Base-by-base conservation (phyloP, 2,797 vertebrate genomes). In the Lacerta viridis region DNA sequence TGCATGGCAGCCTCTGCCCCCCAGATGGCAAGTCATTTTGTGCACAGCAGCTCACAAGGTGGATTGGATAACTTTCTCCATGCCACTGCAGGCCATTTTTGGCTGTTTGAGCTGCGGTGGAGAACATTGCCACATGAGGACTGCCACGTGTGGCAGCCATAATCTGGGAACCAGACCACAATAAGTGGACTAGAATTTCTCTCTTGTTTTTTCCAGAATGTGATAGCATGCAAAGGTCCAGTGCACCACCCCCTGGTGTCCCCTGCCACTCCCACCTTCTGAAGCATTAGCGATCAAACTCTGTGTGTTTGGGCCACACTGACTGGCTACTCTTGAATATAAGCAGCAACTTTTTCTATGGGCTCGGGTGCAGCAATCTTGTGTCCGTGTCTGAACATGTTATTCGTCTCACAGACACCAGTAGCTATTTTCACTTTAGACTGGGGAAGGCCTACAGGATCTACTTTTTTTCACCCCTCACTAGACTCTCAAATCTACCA, bases 31-130 rank as follows among this genome's bases (percentile, higher is more conserved):
- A 80, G 59, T 36, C 29, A 71, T 74, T 66, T 50, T 46, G 29
- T 66, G n/a, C 33, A 59, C 15, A 61, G 50, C 55, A 46, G 55
- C 27, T 66, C 29, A 36, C n/a, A 50, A 8, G 71, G 23, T 29
- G 11, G n/a, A 80, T 6, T 50, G 69, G 55, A 77, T 77, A 13
- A 39, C 61, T 77, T 88, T 77, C 75, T 84, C 8, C 18, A n/a
- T 41, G 29, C 55, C 50, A 25, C 27, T 50, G 71, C 71, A 86
- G 83, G 9, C 64, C 78, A 69, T 86, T 86, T 86, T 81, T 75
- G 71, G 18, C 29, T 75, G 33, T 68, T 69, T 5, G 36, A 20
- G 66, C 41, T 8, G 29, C 8, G 5, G 6, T 25, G 43, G 23
- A 43, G 69, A 36, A 39, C 78, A 39, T 81, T 5, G 0, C 20